Percentiles rank a stretch among this genome's conserved stretches.
Conservation (phyloP, 1,140 invertebrate species). For the Musca domestica region DNA sequence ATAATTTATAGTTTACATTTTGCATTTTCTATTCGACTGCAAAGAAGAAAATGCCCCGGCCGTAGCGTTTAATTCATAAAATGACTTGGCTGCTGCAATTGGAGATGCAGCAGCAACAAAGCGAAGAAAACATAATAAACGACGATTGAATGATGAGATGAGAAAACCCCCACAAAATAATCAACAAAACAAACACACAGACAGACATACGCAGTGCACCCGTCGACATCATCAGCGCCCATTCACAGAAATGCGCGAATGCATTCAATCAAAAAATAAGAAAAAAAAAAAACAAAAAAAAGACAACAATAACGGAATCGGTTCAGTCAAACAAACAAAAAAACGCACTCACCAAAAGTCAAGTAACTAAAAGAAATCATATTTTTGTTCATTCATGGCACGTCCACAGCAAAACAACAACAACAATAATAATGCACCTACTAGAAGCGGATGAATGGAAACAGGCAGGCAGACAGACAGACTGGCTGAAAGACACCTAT, state of each 20-base stretch:
- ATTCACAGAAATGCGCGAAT: too few species aligned
- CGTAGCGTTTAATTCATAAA: background rate
- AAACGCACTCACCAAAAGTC: too few species aligned
- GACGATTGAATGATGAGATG: constrained; percentile 4
- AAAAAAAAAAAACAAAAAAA: background rate
- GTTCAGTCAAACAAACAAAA: too few species aligned
- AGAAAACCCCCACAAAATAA: constrained; percentile 20
- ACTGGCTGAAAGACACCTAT: too few species aligned
- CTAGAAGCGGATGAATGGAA: too few species aligned
- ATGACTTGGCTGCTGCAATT: too few species aligned
- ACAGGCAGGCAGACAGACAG: too few species aligned
- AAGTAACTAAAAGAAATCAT: too few species aligned
- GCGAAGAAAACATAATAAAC: constrained; percentile 1
- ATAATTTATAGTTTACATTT: constrained; percentile 15
- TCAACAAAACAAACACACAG: background rate
- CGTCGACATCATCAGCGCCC: too few species aligned
- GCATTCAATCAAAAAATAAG: background rate
- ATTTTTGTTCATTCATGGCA: constrained; percentile 19
- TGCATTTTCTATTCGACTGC: background rate
- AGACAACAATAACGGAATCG: background rate
- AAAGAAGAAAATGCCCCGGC: background rate
- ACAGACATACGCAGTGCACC: too few species aligned
- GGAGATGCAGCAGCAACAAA: too few species aligned
- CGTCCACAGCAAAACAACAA: background rate
- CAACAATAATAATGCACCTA: too few species aligned